Evolutionary conservation across 2,113 vertebrate genomes (phyloP), one percentile per base, ranked within the genome.

Genomic region (Heterotilapia buettikoferi): DNA sequence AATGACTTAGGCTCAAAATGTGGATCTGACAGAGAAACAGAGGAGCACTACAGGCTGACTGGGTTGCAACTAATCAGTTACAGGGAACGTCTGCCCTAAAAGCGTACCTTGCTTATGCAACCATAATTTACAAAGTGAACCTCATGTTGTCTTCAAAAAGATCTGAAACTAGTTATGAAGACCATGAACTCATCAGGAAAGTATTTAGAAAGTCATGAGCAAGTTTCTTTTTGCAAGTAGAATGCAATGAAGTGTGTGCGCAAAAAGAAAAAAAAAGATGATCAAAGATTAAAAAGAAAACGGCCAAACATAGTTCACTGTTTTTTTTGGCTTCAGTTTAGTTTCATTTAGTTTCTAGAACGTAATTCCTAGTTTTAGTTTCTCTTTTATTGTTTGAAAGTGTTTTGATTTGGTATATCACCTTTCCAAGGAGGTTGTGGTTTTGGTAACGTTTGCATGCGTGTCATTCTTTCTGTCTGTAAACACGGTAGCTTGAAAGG

Each of bases 281-380:
- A 59, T 31, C 19, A 66, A 12, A 68, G 11, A 68, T n/a, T 3
- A 61, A 38, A 66, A 38, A 21, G 6, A n/a, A 66, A 66, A 66
- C 1, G 0, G 2, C n/a, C 18, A 36, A 36, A 66, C 6, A n/a
- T 66, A n/a, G 3, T 7, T 36, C 1, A 19, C 14, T 4, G 9
- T 1, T 38, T 38, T 66, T 66, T 36, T n/a, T 66, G 3, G 10
- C 33, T 66, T 66, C 33, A n/a, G 18, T 66, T n/a, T 66, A 66
- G 33, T 66, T 66, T n/a, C 10, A 66, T 36, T 63, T 36, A 12
- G 6, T 38, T 38, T n/a, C 61, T 38, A n/a, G 18, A 66, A 36
- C 5, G 9, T 7, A 11, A 5, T 66, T 66, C 10, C 10, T 38
- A 66, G 3, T 66, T 66, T 38, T 66, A 13, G 19, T 38, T 21